Evolutionary conservation across 2,888 invertebrate species (phyloP), one percentile per base, ranked within the genome.

Genomic region (Agrochola lychnidis): DNA sequence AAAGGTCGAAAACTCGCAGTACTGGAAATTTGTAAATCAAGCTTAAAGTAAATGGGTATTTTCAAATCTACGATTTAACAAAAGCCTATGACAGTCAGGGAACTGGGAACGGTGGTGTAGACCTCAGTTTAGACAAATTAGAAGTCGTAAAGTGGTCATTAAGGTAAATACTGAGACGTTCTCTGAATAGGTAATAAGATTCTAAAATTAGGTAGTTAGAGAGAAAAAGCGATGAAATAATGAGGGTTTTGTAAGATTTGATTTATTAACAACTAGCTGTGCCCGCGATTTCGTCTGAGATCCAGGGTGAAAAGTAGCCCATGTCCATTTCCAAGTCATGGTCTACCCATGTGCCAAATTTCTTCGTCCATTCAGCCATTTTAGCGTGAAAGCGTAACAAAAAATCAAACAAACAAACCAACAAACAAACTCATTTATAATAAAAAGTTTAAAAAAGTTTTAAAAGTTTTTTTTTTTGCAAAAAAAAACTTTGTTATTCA

Each of bases 111-210:
- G 6, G 4, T n/a, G 45, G 36, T n/a, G n/a, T n/a, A n/a, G n/a
- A n/a, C n/a, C n/a, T n/a, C n/a, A n/a, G n/a, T 25, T 76, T 40
- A 16, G 9, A 64, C 16, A 57, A 76, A 76, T 30, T 19, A 66
- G 12, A 36, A 25, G 25, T 25, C 6, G 40, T 68, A 25, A 25
- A 71, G 40, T 19, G 6, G 69, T 30, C 22, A 22, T 68, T 25
- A n/a, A 57, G 12, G 6, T 66, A 19, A 64, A 45, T 19, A 45
- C 19, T 12, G 19, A 25, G 12, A 48, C 12, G 7, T 25, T 14
- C 2, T 22, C 12, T 48, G 19, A 48, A 48, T 45, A 19, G 10
- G n/a, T 7, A 66, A 7, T 45, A 4, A 19, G 45, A 12, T 48
- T 22, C 19, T 19, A 22, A 48, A 48, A 51, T 51, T 51, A 6